These are phyloP conservation scores for Parelbella ahira DNA, from an alignment of 2,888 invertebrate genomes.

Conservation along the genomic window DNA sequence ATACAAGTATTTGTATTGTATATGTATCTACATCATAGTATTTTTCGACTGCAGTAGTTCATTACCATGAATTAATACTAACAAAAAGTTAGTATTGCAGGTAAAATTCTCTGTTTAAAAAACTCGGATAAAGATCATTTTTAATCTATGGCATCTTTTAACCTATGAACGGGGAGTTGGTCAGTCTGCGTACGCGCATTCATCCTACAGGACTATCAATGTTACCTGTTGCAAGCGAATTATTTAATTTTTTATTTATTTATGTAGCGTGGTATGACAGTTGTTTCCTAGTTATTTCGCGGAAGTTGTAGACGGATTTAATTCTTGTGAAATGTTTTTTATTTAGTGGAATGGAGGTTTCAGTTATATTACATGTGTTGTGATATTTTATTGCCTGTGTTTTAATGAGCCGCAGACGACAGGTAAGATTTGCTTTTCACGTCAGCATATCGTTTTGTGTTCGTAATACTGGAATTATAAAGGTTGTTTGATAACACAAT, in stretches of 20 bases:
- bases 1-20: too few relatives aligned
- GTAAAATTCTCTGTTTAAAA: not conserved
- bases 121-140: not conserved
- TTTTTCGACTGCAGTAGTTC: too few relatives aligned
- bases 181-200: slow-evolving; percentile 28
- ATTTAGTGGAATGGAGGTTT: not conserved
- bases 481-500: too few relatives aligned
- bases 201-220: slow-evolving; percentile 6
- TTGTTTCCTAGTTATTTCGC: not conserved
- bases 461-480: too few relatives aligned
- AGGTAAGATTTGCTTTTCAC: not conserved
- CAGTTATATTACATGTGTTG: slow-evolving; percentile 3
- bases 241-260: not conserved
- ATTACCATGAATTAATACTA: too few relatives aligned
- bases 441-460: too few relatives aligned
- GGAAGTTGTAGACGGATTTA: not conserved
- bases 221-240: slow-evolving; percentile 1
- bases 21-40: too few relatives aligned
- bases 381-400: slow-evolving; percentile 1
- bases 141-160: slow-evolving; percentile 17
- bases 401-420: not conserved
- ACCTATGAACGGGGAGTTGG: slow-evolving; percentile 15
- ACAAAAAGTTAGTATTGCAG: too few relatives aligned
- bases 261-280: not conserved
- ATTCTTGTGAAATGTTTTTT: slow-evolving; percentile 1